Percentiles rank a stretch among this genome's conserved stretches.
phyloP scores from a whole-genome alignment of 1,140 invertebrate genomes.

The Drosophila grimshawi region DNA sequence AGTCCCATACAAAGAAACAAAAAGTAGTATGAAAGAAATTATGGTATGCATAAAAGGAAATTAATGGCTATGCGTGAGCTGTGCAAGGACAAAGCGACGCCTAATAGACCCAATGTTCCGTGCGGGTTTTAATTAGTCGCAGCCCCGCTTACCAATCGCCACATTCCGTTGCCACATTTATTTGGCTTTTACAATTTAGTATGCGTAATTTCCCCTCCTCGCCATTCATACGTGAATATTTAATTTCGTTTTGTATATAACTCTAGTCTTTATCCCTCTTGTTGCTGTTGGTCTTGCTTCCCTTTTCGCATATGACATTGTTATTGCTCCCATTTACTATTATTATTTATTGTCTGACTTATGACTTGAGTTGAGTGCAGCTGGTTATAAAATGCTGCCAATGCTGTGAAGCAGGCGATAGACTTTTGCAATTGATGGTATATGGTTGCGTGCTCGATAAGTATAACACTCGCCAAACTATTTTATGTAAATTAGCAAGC shows the following conservation, averaged over 20 bases:
- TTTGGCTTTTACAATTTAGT: conserved; percentile 71
- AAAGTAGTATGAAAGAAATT: conserved; percentile 54
- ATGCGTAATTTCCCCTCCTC: conserved; percentile 73
- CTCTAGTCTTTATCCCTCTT: conserved; percentile 36
- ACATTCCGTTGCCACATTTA: conserved; percentile 38
- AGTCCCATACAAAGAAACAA: conserved; percentile 42
- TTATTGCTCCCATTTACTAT: conserved; percentile 53
- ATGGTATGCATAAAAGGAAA: conserved; percentile 79
- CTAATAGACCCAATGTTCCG: conserved; percentile 44
- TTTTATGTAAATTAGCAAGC: neutral
- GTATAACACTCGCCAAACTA: neutral
- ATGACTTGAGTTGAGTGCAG: conserved; percentile 50
- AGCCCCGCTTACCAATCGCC: conserved; percentile 11
- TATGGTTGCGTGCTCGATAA: neutral
- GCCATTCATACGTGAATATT: conserved; percentile 73
- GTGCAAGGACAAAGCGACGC: conserved; percentile 69
- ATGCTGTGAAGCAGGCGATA: neutral
- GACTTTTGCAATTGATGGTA: neutral
- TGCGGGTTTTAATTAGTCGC: conserved; percentile 60
- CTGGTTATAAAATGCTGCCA: conserved; percentile 58
- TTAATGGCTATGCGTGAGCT: conserved; percentile 61
- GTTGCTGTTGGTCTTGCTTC: neutral
- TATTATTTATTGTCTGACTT: conserved; percentile 81
- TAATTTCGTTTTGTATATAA: conserved; percentile 65
- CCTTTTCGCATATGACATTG: conserved; percentile 30